phyloP scores from a whole-genome alignment of 1,140 invertebrate species.

The Anthonomus grandis region DNA sequence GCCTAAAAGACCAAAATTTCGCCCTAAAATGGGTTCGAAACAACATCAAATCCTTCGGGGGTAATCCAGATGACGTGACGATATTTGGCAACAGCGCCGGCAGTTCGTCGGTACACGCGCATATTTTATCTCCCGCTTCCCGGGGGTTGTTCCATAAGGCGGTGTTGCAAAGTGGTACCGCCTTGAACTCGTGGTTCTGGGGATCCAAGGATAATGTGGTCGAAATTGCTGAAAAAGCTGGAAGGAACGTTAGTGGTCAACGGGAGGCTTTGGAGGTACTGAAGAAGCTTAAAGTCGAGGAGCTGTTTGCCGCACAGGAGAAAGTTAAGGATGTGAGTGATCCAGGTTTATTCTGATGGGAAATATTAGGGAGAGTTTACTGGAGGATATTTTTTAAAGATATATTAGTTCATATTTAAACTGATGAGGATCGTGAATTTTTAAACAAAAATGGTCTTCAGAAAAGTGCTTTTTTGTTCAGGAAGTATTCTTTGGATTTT shows the following conservation, averaged over 20 bases:
- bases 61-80: conserved; percentile 59
- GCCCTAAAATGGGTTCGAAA: conserved; percentile 60
- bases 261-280: conserved; percentile 18
- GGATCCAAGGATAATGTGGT: conserved; percentile 31
- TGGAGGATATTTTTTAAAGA: no score
- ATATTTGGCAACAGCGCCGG: conserved; percentile 60
- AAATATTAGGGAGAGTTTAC: no score
- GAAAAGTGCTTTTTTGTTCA: neutral
- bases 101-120: conserved; percentile 52
- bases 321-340: conserved; percentile 23
- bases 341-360: no score
- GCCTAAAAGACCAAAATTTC: conserved; percentile 60
- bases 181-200: conserved; percentile 51
- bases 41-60: conserved; percentile 58
- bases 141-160: conserved; percentile 58
- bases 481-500: no score
- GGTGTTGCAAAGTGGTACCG: conserved; percentile 62
- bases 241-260: neutral
- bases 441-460: neutral
- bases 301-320: conserved; percentile 16
- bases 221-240: neutral
- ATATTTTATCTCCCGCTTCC: conserved; percentile 56
- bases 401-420: neutral
- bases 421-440: neutral
- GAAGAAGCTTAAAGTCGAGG: conserved; percentile 2